Evolutionary conservation across 2,797 vertebrate species (phyloP), one percentile per base, ranked within the genome.

Genomic region (Tinamus major): DNA sequence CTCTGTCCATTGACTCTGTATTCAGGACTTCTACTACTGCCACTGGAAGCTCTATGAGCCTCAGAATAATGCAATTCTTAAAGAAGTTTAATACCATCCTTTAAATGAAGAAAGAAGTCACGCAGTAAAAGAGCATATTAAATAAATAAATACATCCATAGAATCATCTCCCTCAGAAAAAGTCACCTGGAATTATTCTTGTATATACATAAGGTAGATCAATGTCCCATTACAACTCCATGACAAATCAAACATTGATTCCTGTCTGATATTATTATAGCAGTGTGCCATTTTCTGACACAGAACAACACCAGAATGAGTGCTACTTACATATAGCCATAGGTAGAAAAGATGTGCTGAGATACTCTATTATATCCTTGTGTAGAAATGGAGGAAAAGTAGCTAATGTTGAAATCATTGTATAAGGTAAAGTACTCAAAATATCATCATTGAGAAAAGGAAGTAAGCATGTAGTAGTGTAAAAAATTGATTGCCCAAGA

Each of bases 401-500:
- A 96, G 99, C 99, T 98, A 99, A 98, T 84, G 99, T 99, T 96
- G 99, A 99, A 97, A 99, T 99, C 99, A 99, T 99, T 96, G 99
- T 99, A 97, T 99, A 99, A 93, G 99, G 99, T 97, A 99, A 99
- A 98, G 99, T 99, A 98, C 99, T 99, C 98, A 99, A 98, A 98
- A 99, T 99, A 98, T 99, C 99, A 94, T 99, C 99, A 97, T 95
- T 99, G 98, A 99, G 99, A 98, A 99, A 99, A 91, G 99, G 99
- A 96, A 99, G 98, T 97, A 99, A 98, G 98, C 99, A 99, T 86
- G 99, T 99, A 84, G 99, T 99, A 90, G 99, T 99, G 97, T 99
- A 99, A 99, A 99, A 99, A 98, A 99, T 99, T 91, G 99, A 99
- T 98, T 99, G 99, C 97, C 99, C 99, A 95, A 99, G 98, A 99